Conservation (phyloP, 2,888 invertebrate species). For the Apodemia hepburni region DNA sequence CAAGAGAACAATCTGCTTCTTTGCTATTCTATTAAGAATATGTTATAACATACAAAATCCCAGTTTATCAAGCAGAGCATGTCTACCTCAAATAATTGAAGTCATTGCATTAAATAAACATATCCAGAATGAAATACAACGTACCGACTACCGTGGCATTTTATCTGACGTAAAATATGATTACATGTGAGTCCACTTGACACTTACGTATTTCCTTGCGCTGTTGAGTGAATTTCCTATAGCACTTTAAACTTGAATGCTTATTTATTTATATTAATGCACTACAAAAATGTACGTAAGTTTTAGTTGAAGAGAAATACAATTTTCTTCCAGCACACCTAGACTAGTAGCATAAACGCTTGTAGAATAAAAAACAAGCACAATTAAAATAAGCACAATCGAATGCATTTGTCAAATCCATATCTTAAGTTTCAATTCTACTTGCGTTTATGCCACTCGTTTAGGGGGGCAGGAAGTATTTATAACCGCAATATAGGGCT, state of each 20-base stretch:
- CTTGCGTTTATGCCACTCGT: too few species aligned
- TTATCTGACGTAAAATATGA: slow-evolving; percentile 2
- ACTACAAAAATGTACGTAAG: background rate
- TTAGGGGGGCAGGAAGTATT: too few species aligned
- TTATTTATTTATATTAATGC: too few species aligned
- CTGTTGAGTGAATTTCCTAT: background rate
- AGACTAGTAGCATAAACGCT: too few species aligned
- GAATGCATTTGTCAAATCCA: too few species aligned
- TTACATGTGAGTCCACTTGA: slow-evolving; percentile 1
- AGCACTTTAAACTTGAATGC: background rate
- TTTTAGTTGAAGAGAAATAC: background rate
- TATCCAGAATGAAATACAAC: background rate
- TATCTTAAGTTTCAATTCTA: too few species aligned
- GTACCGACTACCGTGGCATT: background rate
- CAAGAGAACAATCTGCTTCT: background rate
- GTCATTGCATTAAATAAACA: background rate
- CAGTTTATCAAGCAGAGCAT: background rate
- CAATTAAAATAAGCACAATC: too few species aligned
- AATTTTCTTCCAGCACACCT: too few species aligned
- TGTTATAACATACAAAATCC: background rate
- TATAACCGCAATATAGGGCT: too few species aligned
- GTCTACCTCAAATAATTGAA: background rate
- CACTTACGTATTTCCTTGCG: slow-evolving; percentile 1
- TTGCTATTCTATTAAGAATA: background rate
- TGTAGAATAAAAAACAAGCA: too few species aligned